phyloP scores from a whole-genome alignment of 2,888 invertebrate species.

The Drosophila peninsularis region DNA sequence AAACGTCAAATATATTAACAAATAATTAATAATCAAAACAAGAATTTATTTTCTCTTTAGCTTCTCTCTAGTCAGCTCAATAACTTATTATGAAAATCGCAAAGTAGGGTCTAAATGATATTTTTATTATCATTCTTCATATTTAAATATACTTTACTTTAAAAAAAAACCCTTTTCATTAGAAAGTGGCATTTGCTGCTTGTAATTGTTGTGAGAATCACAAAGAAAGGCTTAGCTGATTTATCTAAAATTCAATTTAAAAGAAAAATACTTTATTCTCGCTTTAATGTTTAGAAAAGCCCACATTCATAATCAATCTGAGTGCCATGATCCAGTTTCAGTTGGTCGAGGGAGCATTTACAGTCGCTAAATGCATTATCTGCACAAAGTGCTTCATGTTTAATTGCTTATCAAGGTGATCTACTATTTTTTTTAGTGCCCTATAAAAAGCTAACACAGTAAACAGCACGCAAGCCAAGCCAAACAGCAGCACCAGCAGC shows the following conservation, averaged over 20 bases:
- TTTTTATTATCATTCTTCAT: too few species aligned
- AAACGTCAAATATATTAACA: too few species aligned
- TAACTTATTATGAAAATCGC: background rate
- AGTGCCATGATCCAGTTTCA: slow-evolving; percentile 1
- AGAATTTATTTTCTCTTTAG: too few species aligned
- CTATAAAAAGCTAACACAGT: slow-evolving; percentile 58
- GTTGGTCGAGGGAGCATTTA: background rate
- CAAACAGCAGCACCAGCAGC: slow-evolving; percentile 9
- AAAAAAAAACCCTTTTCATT: too few species aligned
- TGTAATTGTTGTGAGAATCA: too few species aligned
- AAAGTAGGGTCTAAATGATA: background rate
- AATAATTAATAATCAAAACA: too few species aligned
- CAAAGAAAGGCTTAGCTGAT: too few species aligned
- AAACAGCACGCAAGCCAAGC: slow-evolving; percentile 56
- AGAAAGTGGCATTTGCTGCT: too few species aligned
- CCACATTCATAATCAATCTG: background rate
- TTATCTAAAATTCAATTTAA: background rate
- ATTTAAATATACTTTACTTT: too few species aligned
- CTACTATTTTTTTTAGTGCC: slow-evolving; percentile 62
- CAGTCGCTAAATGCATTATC: background rate
- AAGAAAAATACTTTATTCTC: background rate
- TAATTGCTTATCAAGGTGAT: slow-evolving; percentile 54
- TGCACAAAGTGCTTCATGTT: slow-evolving; percentile 40
- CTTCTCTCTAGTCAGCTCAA: too few species aligned
- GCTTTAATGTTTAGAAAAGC: background rate